Evolutionary conservation across 2,888 invertebrate species (phyloP), one percentile per base, ranked within the genome.

Genomic region (Volucella inflata): DNA sequence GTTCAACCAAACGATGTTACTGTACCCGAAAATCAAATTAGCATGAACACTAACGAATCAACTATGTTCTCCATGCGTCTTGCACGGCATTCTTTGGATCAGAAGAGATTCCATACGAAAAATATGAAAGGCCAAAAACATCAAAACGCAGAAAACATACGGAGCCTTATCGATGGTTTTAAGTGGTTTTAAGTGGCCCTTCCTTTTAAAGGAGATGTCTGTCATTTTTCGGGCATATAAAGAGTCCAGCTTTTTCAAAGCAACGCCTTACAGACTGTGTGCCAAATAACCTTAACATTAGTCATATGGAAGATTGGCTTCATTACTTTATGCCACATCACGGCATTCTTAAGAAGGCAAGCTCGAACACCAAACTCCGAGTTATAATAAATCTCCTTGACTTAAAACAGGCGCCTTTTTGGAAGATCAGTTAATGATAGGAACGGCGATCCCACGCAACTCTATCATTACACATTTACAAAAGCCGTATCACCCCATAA

Each of bases 361-460:
- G 62, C 48, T 62, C 62, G 10, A 62, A 46, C 12, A 62, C 62
- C 1, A 62, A 48, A 10, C 62, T 62, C n/a, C 30, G 62, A 36
- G 36, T 48, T n/a, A n/a, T n/a, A n/a, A n/a, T n/a, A n/a, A n/a
- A n/a, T n/a, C n/a, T n/a, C n/a, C 2, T 21, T 21, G 3, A 21
- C 4, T 21, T 1, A 21, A 21, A 3, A 21, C 2, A 21, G 1
- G 21, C 21, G 2, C 21, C 21, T 21, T 2, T 2, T 21, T 21
- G 21, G 2, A 21, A 21, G 21, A 21, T 21, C 21, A 21, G 21
- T 21, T 21, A 2, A 21, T 21, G 21, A 2, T 21, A 21, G 21
- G 21, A 21, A 1, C 21, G 2, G 21, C 21, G 2, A 21, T 21
- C 21, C 1, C 2, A 21, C 2, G 21, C 21, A 21, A 21, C 21